Conservation (phyloP, 2,888 invertebrate genomes). For the Diabrotica balteata region DNA sequence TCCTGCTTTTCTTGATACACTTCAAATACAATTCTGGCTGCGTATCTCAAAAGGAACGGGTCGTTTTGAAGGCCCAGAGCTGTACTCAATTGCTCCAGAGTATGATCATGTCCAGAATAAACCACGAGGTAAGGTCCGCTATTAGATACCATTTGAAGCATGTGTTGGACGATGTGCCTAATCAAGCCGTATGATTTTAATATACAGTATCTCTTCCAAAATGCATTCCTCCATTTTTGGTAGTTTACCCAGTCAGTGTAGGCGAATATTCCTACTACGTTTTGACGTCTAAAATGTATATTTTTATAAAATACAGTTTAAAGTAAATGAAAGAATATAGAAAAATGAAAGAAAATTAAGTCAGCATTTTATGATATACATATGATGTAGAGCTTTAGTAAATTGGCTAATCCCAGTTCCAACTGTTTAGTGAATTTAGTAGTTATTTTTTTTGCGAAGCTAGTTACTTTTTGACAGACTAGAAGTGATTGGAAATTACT, state of each 20-base stretch:
- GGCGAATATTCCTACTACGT: slow-evolving; percentile 79
- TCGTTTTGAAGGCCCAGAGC: slow-evolving; percentile 76
- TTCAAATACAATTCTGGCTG: slow-evolving; percentile 86
- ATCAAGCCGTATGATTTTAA: slow-evolving; percentile 84
- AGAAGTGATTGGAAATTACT: too few relatives aligned
- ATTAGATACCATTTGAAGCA: slow-evolving; percentile 73
- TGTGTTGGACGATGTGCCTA: slow-evolving; percentile 80
- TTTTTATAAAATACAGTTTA: slow-evolving; percentile 3
- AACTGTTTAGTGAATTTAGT: too few relatives aligned
- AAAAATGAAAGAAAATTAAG: too few relatives aligned
- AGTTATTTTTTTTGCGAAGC: too few relatives aligned
- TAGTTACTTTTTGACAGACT: too few relatives aligned
- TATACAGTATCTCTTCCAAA: slow-evolving; percentile 72
- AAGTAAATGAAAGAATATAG: slow-evolving; percentile 55
- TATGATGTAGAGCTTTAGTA: too few relatives aligned
- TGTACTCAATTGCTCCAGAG: slow-evolving; percentile 81
- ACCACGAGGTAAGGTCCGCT: slow-evolving; percentile 57
- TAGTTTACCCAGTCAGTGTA: slow-evolving; percentile 83
- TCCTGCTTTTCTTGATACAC: slow-evolving; percentile 74
- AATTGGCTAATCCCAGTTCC: too few relatives aligned
- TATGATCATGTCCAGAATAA: slow-evolving; percentile 89
- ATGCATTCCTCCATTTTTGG: slow-evolving; percentile 66
- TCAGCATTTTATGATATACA: too few relatives aligned
- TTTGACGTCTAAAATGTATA: slow-evolving; percentile 60
- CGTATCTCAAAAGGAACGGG: slow-evolving; percentile 77